Percentiles rank a stretch among this genome's conserved stretches.
Evolutionary conservation across 2,888 invertebrate species (phyloP).

Genomic region (Mylabris sibirica): DNA sequence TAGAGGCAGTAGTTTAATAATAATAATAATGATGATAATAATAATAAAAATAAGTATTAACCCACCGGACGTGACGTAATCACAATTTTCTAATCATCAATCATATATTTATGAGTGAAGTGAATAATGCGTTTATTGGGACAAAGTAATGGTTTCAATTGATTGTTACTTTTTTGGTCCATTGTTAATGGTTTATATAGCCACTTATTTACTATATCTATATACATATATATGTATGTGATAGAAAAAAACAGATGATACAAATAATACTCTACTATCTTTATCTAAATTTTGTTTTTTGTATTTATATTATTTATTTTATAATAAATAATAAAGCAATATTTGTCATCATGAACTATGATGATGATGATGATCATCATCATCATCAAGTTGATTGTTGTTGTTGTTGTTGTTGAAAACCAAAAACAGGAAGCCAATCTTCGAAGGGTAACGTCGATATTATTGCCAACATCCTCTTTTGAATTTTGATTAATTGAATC

Average conservation of each 20-base stretch:
- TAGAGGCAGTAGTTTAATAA: slow-evolving; percentile 12
- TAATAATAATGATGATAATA: too few relatives aligned
- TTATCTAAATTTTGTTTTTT: neutral
- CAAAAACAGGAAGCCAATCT: slow-evolving; percentile 43
- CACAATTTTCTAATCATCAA: slow-evolving; percentile 63
- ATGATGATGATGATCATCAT: neutral
- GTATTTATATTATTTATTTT: neutral
- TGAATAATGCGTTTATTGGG: slow-evolving; percentile 58
- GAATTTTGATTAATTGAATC: slow-evolving; percentile 12
- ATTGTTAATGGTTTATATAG: slow-evolving; percentile 40
- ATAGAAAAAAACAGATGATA: neutral
- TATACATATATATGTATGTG: neutral
- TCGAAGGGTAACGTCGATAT: slow-evolving; percentile 47
- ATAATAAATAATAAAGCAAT: slow-evolving; percentile 4
- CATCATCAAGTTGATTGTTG: neutral
- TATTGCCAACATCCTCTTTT: slow-evolving; percentile 49
- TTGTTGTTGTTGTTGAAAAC: slow-evolving; percentile 7
- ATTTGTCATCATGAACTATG: neutral
- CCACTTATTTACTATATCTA: slow-evolving; percentile 33
- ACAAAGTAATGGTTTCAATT: slow-evolving; percentile 49
- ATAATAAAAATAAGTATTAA: slow-evolving; percentile 2
- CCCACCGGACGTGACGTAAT: slow-evolving; percentile 60
- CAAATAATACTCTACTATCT: neutral
- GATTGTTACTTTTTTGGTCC: slow-evolving; percentile 52
- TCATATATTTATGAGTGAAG: slow-evolving; percentile 62